Evolutionary conservation across 2,888 invertebrate genomes (phyloP), one percentile per base, ranked within the genome.

Genomic region (Machimus atricapillus): DNA sequence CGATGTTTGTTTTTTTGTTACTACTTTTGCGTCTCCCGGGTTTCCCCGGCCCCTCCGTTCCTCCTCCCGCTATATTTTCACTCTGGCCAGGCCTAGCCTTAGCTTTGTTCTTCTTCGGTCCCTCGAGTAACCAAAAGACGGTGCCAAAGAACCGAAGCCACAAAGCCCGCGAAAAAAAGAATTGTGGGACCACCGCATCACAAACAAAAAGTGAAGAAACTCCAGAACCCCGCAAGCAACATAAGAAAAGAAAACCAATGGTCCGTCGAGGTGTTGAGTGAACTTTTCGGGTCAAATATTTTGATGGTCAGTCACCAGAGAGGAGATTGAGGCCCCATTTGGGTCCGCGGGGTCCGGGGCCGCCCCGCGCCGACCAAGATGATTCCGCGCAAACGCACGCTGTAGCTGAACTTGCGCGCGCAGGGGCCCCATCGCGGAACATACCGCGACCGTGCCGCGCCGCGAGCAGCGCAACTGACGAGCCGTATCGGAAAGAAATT

Each of bases 211-310:
- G 66, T 66, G 9, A 66, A 66, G 66, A 23, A 66, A 66, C 66
- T 27, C 27, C 19, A 66, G 66, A 74, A 43, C 52, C 12, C 8
- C n/a, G n/a, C n/a, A 85, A 79, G 40, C 34, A 79, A 23, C 73
- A n/a, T 40, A 34, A 40, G 27, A 74, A n/a, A n/a, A n/a, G n/a
- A n/a, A n/a, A 34, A 85, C 85, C 74, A 52, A 77, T 86, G 78
- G 58, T 43, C 40, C 73, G 86, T 14, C 34, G 58, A 79, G 86
- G 86, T 86, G 86, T 86, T 86, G 78, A 86, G 34, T 86, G 86
- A 86, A 86, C 78, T 87, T 85, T 87, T 85, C 87, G 87, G 87
- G 87, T 87, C 87, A 87, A 87, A 87, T 87, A 87, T 85, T 87
- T 87, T 79, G 86, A 86, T 86, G 87, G 85, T 87, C 85, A 87